phyloP scores from a whole-genome alignment of 2,888 invertebrate species.

The Piscicola geometra region DNA sequence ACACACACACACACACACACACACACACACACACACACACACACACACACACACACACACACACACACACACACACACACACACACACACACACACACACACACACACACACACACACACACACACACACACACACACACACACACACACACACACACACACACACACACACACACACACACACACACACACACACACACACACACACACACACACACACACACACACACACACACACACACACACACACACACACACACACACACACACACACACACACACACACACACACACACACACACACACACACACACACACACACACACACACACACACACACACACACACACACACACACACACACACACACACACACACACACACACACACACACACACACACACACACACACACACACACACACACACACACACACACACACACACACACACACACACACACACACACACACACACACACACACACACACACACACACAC shows the following conservation, averaged over 20 bases:
- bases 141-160: slow-evolving; percentile 7
- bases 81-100: slow-evolving; percentile 9
- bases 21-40: slow-evolving; percentile 15
- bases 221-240: slow-evolving; percentile 25
- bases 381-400: slow-evolving; percentile 13
- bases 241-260: slow-evolving; percentile 22
- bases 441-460: slow-evolving; percentile 25
- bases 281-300: slow-evolving; percentile 20
- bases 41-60: slow-evolving; percentile 2
- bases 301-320: slow-evolving; percentile 26
- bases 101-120: slow-evolving; percentile 9
- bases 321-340: slow-evolving; percentile 12
- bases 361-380: slow-evolving; percentile 24
- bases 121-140: slow-evolving; percentile 17
- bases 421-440: slow-evolving; percentile 11
- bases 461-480: slow-evolving; percentile 34
- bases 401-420: slow-evolving; percentile 13
- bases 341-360: slow-evolving; percentile 11
- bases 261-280: slow-evolving; percentile 18
- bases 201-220: slow-evolving; percentile 20
- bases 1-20: slow-evolving; percentile 23
- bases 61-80: slow-evolving; percentile 14
- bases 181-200: slow-evolving; percentile 9
- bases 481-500: slow-evolving; percentile 34
- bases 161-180: slow-evolving; percentile 11